These are phyloP conservation scores for Drosophila lowei DNA, from an alignment of 1,140 invertebrate species.

Conservation along the genomic window DNA sequence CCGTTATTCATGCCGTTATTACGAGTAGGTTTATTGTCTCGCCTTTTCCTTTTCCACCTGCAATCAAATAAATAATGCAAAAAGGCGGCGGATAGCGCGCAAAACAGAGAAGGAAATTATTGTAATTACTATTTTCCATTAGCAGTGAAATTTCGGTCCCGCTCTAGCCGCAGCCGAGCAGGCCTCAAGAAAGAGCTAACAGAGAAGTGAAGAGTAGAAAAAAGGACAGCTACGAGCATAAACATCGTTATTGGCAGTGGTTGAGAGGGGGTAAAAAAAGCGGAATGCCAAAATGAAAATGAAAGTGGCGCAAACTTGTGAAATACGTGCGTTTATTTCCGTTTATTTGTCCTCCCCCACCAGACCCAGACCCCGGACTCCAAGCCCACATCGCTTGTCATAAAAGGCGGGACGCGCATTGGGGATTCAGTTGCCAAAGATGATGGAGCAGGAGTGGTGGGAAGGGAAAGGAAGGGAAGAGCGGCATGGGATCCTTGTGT, in stretches of 20 bases:
- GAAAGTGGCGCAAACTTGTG: slow-evolving; percentile 77
- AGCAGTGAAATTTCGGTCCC: slow-evolving; percentile 52
- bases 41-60: slow-evolving; percentile 33
- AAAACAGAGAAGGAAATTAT: slow-evolving; percentile 50
- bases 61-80: slow-evolving; percentile 56
- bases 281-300: slow-evolving; percentile 53
- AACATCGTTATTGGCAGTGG: slow-evolving; percentile 2
- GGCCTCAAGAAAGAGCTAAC: slow-evolving; percentile 6
- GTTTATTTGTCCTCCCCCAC: slow-evolving; percentile 10
- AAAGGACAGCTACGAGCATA: neutral
- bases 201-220: slow-evolving; percentile 1
- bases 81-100: slow-evolving; percentile 20
- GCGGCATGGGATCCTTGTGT: slow-evolving; percentile 52
- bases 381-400: slow-evolving; percentile 10
- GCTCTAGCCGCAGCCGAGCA: neutral
- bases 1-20: slow-evolving; percentile 20
- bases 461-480: neutral
- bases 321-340: slow-evolving; percentile 80
- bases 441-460: slow-evolving; percentile 16
- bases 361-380: too few relatives aligned
- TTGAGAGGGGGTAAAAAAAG: slow-evolving; percentile 7
- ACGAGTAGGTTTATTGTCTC: slow-evolving; percentile 5
- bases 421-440: slow-evolving; percentile 64
- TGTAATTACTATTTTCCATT: slow-evolving; percentile 81
- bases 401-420: slow-evolving; percentile 55